A percentile compares a stretch with the other conserved stretches of the same genome.
phyloP scores from a whole-genome alignment of 2,797 vertebrate genomes.

The Fringilla coelebs region DNA sequence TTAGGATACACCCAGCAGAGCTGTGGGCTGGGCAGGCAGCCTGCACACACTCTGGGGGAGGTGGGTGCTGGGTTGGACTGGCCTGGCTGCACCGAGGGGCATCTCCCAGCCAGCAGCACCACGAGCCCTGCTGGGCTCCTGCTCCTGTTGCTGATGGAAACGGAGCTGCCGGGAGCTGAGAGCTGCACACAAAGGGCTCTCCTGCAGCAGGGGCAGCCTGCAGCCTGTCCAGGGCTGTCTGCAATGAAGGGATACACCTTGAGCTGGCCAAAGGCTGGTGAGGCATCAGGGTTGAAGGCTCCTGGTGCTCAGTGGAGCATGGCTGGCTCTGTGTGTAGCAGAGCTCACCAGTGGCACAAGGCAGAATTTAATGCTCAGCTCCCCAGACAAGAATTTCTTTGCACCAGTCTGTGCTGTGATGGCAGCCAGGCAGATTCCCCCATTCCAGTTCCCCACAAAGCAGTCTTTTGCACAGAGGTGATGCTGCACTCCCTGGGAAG shows the following conservation, averaged over 20 bases:
- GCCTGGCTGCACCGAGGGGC: fast-evolving
- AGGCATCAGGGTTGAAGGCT: fast-evolving
- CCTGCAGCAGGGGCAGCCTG: not conserved
- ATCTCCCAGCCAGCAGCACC: not conserved
- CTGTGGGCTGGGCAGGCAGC: not conserved
- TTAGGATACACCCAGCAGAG: not conserved
- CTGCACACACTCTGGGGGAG: fast-evolving
- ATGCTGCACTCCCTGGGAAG: not conserved
- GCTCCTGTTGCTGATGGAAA: not conserved
- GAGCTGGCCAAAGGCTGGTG: not conserved
- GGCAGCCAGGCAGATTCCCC: not conserved
- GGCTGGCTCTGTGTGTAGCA: not conserved
- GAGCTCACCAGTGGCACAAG: not conserved
- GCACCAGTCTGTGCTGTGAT: not conserved
- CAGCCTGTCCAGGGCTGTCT: not conserved
- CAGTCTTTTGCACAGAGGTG: constrained; percentile 20
- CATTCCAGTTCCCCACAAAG: not conserved
- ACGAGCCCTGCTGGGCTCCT: not conserved
- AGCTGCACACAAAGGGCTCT: not conserved
- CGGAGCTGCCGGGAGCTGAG: fast-evolving
- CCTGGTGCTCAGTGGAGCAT: fast-evolving
- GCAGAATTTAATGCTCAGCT: not conserved
- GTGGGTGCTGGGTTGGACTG: not conserved
- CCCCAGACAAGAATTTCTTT: not conserved
- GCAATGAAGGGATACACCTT: not conserved